Percentiles rank a stretch among this genome's conserved stretches.
phyloP scores from a whole-genome alignment of 1,140 invertebrate genomes.

The Oscheius sp. region DNA sequence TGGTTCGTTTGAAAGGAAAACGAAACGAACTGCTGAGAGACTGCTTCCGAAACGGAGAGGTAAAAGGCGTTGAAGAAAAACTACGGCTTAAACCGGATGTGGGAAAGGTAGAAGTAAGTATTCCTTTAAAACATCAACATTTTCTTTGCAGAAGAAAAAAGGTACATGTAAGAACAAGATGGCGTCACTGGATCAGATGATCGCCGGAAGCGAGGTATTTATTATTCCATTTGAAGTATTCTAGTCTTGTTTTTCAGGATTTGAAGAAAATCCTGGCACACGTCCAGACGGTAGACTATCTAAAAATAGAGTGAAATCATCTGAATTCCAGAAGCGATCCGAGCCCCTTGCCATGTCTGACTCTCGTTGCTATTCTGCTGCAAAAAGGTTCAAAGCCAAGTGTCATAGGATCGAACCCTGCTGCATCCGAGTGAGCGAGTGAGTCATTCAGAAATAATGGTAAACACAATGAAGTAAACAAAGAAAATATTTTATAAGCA shows the following conservation, averaged over 20 bases:
- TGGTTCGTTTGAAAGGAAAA: neutral
- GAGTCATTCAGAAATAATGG: no score
- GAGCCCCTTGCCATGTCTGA: neutral
- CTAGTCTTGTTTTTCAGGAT: neutral
- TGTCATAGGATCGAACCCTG: neutral
- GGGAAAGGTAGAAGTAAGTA: neutral
- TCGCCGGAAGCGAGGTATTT: neutral
- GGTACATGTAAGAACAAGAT: neutral
- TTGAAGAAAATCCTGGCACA: neutral
- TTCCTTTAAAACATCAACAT: neutral
- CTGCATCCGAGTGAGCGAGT: neutral
- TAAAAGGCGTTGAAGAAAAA: neutral
- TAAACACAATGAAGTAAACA: no score
- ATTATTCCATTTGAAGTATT: neutral
- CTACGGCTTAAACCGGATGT: neutral
- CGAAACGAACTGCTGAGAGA: neutral
- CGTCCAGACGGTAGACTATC: neutral
- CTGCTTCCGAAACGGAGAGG: neutral
- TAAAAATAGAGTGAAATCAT: neutral
- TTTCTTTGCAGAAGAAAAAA: neutral
- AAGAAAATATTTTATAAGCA: no score
- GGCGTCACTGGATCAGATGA: neutral
- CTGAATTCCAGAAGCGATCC: neutral
- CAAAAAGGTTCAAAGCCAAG: slow-evolving; percentile 1
- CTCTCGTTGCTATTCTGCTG: neutral